Evolutionary conservation across 2,888 invertebrate species (phyloP).

Genomic region (Athripsodes cinereus): DNA sequence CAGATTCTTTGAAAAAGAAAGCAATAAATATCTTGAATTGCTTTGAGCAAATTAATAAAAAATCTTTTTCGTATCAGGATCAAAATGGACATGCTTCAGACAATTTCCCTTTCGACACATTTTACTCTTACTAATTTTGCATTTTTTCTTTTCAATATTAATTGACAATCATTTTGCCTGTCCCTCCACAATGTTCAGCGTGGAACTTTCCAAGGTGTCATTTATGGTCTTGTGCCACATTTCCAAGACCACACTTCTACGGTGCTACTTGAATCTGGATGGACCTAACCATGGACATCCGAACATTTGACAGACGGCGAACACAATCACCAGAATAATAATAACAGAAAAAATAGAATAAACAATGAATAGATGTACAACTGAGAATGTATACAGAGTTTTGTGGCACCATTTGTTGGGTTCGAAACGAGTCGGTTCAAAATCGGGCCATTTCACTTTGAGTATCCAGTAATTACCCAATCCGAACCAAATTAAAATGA

Average conservation of each 20-base stretch:
- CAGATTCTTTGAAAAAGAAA: too few species aligned
- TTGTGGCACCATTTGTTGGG: conserved; percentile 76
- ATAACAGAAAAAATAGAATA: conserved; percentile 58
- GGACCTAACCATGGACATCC: conserved; percentile 65
- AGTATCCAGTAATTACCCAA: conserved; percentile 77
- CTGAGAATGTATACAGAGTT: conserved; percentile 69
- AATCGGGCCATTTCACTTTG: conserved; percentile 71
- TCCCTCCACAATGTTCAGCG: conserved; percentile 34
- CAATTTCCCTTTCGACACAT: conserved; percentile 20
- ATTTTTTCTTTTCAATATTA: conserved; percentile 15
- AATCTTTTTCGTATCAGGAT: conserved; percentile 39
- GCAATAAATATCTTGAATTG: too few species aligned
- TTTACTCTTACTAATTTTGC: conserved; percentile 19
- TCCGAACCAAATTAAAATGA: conserved; percentile 69
- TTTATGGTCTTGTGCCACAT: conserved; percentile 51
- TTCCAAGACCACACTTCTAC: conserved; percentile 52
- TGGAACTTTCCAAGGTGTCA: conserved; percentile 50
- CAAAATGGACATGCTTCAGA: conserved; percentile 46
- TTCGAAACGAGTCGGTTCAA: conserved; percentile 62
- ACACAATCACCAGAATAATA: conserved; percentile 51
- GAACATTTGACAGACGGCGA: conserved; percentile 64
- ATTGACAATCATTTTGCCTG: conserved; percentile 26
- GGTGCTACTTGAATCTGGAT: conserved; percentile 52
- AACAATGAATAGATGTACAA: conserved; percentile 65
- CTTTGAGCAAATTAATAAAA: conserved; percentile 36